phyloP scores from a whole-genome alignment of 2,888 invertebrate species.

The Anagyrus pseudococci region DNA sequence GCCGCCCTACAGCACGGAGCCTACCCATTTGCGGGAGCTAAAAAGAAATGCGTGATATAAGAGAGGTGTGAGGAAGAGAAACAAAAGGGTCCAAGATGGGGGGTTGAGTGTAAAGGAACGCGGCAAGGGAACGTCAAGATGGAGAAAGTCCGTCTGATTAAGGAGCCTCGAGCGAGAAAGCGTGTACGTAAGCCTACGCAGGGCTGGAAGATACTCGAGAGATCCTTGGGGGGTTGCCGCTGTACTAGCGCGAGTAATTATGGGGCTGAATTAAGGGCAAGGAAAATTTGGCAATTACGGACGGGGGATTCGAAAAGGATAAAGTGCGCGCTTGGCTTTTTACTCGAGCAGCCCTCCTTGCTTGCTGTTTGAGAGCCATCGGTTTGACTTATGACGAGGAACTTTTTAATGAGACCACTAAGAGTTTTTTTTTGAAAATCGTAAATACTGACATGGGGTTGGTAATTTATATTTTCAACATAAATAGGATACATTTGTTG shows the following conservation, averaged over 20 bases:
- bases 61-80: constrained; percentile 38
- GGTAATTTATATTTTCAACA: too few species aligned
- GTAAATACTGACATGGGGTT: too few species aligned
- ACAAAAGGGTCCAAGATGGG: constrained; percentile 18
- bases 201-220: neutral
- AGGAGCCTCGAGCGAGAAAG: constrained; percentile 46
- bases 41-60: constrained; percentile 44
- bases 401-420: too few species aligned
- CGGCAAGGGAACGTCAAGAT: constrained; percentile 22
- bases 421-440: too few species aligned
- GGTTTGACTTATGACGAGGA: too few species aligned
- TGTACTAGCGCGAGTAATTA: constrained; percentile 58
- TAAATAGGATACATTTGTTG: too few species aligned
- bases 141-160: constrained; percentile 42
- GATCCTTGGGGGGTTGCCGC: constrained; percentile 50
- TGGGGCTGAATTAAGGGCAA: constrained; percentile 59
- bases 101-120: constrained; percentile 10
- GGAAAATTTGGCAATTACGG: constrained; percentile 62
- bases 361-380: too few species aligned
- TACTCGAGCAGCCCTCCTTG: too few species aligned
- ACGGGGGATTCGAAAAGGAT: constrained; percentile 54
- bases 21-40: too few species aligned
- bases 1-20: too few species aligned
- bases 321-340: constrained; percentile 40
- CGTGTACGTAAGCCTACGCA: neutral